Evolutionary conservation across 2,113 vertebrate genomes (phyloP).

Genomic region (Apteryx mantelli): DNA sequence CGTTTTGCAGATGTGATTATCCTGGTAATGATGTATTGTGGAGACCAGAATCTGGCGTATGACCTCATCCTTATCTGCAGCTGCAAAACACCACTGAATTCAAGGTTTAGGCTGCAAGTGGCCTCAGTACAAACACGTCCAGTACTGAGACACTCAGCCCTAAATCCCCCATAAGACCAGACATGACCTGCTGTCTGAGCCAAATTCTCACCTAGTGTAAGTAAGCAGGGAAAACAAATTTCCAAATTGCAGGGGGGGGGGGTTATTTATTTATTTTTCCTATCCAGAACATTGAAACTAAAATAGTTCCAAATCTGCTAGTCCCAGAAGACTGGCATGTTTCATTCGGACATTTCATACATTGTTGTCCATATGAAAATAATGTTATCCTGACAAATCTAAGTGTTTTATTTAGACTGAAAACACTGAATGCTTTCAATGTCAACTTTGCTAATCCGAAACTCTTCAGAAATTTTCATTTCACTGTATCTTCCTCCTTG

Average conservation of each 20-base stretch:
- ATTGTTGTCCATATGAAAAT: neutral
- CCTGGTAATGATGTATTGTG: constrained; percentile 46
- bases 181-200: constrained; percentile 26
- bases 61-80: constrained; percentile 69
- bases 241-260: neutral
- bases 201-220: constrained; percentile 45
- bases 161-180: constrained; percentile 2
- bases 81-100: constrained; percentile 55
- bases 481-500: neutral
- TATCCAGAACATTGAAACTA: neutral
- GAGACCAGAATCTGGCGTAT: constrained; percentile 29
- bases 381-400: neutral
- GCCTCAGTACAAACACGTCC: constrained; percentile 40
- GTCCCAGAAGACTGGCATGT: constrained; percentile 17
- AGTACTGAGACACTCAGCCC: neutral
- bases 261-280: neutral
- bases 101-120: constrained; percentile 6
- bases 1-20: constrained; percentile 61
- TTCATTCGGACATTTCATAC: neutral
- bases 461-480: constrained; percentile 10
- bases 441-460: neutral
- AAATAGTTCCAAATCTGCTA: neutral
- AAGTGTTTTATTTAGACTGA: neutral
- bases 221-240: constrained; percentile 4
- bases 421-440: neutral